Evolutionary conservation across 1,140 invertebrate species (phyloP), one percentile per base, ranked within the genome.

Genomic region (Carcinoscorpius rotundicauda): DNA sequence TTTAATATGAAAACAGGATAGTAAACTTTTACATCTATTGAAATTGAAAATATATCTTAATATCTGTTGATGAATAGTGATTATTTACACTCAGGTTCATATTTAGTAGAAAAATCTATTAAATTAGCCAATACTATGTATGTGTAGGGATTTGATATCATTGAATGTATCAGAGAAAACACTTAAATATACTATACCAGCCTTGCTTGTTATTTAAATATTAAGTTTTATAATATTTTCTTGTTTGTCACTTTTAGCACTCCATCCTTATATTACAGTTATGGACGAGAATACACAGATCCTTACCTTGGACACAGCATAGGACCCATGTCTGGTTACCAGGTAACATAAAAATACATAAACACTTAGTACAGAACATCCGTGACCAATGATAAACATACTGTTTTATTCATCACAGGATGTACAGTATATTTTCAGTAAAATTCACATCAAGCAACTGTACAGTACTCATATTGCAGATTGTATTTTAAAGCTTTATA

Each of bases 281-380:
- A 93, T 77, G 89, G 89, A 67, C 83, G 91, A 76, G 92, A 95
- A 76, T 93, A 92, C 75, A 86, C 89, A 73, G 93, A 97, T 79
- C 91, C 92, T 65, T 96, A 96, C 81, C 82, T 96, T 75, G 91
- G 91, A 75, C 93, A 96, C 80, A 88, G 91, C 72, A 95, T 97
- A 78, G 93, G 93, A 78, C 93, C 93, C 71, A 89, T 97, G 69
- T 86, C 93, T 68, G 92, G 93, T 74, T 97, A 96, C 79, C 92
- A 92, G 83, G 93, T 96, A 85, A 87, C 29, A 29, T 29, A 29
- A 29, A 29, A 29, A 29, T 29, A 29, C 29, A 29, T 29, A 29
- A 29, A 29, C 29, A 29, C 29, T 29, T 29, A 87, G 81, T 76
- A 66, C 59, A 29, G 60, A 49, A 49, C 51, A 52, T 51, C n/a